Base-by-base conservation (phyloP, 2,888 invertebrate genomes). In the Psococerastis gibbosa region DNA sequence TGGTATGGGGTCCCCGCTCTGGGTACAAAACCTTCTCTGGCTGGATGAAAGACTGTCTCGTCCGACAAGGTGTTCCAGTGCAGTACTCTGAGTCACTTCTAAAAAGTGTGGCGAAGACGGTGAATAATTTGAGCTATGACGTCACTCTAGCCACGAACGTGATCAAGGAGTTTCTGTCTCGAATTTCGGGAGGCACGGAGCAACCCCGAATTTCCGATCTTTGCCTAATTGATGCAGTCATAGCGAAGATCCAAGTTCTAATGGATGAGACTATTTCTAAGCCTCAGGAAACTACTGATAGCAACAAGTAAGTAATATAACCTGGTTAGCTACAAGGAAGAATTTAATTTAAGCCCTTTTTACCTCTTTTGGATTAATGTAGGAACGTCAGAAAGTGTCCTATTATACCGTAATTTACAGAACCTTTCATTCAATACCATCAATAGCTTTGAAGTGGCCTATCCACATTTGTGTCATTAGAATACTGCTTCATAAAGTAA, bases 41-140 rank as follows among this genome's bases (percentile, higher is more conserved):
- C 32, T 92, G 91, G 82, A 72, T 89, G 54, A 89, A 89, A 67
- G 91, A 92, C 57, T 85, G 83, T 44, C 69, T 92, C 2, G 83
- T 87, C 4, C 87, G 85, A 55, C 88, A 89, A 65, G 87, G 87
- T 47, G 78, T 87, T 75, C 85, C 83, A 52, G 83, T 84, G 0
- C 83, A 84, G 51, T 71, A 67, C 49, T 75, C 78, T 1, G 81
- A 81, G 54, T 74, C 75, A 53, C 61, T 82, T 33, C 56, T 83
- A 18, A 74, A 78, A 50, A 73, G 73, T 1, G 79, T 83, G 1
- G 75, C 77, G 35, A 73, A 77, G 43, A 71, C 73, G 0, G 78
- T 81, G 6, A 79, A 71, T 54, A 69, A 66, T 48, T 57, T 74
- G 13, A 68, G 70, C 50, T 75, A 71, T 51, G 71, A 72, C 49